Conservation (phyloP, 2,113 vertebrate species). For the Lates calcarifer region DNA sequence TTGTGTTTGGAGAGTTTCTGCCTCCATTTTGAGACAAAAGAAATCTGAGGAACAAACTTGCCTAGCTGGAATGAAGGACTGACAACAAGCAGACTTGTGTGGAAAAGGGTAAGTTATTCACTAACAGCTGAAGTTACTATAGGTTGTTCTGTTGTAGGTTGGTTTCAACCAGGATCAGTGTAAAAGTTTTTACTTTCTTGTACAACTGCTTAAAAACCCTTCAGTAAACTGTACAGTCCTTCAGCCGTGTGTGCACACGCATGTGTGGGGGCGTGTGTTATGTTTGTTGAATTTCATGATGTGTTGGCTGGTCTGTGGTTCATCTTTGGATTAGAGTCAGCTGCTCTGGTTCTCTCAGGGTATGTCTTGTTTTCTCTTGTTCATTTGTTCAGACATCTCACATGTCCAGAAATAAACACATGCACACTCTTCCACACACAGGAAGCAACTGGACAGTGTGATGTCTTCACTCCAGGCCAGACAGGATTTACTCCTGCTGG, state of each 20-base stretch:
- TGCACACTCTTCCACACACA: slow-evolving; percentile 54
- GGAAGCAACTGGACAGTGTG: slow-evolving; percentile 60
- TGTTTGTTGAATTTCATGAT: slow-evolving; percentile 57
- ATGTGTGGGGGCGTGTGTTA: slow-evolving; percentile 44
- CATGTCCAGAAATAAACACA: slow-evolving; percentile 77
- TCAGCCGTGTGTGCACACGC: slow-evolving; percentile 5
- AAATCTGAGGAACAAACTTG: slow-evolving; percentile 69
- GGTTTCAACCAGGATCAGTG: slow-evolving; percentile 8
- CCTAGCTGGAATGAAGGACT: slow-evolving; percentile 55
- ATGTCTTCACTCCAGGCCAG: slow-evolving; percentile 58
- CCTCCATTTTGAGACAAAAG: slow-evolving; percentile 75
- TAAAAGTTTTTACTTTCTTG: slow-evolving; percentile 37
- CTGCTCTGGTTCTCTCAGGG: slow-evolving; percentile 64
- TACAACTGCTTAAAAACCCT: neutral
- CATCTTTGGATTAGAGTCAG: slow-evolving; percentile 59
- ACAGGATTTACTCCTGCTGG: slow-evolving; percentile 40
- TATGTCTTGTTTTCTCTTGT: slow-evolving; percentile 67
- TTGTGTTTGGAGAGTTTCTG: slow-evolving; percentile 69
- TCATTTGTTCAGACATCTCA: slow-evolving; percentile 72
- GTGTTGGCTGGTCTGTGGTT: slow-evolving; percentile 42
- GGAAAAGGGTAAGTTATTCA: slow-evolving; percentile 67
- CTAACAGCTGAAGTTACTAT: slow-evolving; percentile 49
- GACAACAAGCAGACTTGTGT: slow-evolving; percentile 53
- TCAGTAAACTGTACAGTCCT: slow-evolving; percentile 7
- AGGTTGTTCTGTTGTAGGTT: too few species aligned